Base-by-base conservation (phyloP, 2,113 vertebrate species). In the Lathamus discolor region DNA sequence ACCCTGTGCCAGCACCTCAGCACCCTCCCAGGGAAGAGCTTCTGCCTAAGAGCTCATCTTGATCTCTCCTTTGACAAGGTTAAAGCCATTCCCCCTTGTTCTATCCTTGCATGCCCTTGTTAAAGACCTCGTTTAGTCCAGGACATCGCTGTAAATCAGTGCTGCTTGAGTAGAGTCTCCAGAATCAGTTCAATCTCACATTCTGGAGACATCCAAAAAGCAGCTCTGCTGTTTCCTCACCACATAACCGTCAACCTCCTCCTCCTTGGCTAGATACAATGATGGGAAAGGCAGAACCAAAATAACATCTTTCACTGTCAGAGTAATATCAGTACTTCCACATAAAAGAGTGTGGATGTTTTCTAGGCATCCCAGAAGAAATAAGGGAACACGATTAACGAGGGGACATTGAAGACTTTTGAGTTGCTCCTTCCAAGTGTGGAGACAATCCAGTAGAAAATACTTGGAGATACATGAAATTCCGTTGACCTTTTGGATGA, bases 401-500 rank as follows among this genome's bases (percentile, higher is more conserved):
- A 86, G 17, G 1, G 2, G 51, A 9, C 25, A 5, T 14, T 10
- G 41, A 59, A 59, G 61, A 44, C 17, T 72, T 72, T 80, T 3
- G 35, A 54, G 57, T 84, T 82, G 18, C n/a, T 75, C 22, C 28
- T 82, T 89, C 7, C 25, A 54, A 29, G 3, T 18, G 6, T 55
- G 43, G 46, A 20, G 22, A 19, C 15, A 69, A 29, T 39, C 28
- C 62, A 72, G 48, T 37, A 91, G 66, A 43, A 91, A 72, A 37
- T 25, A 22, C 8, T 35, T 75, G n/a, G 19, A 13, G 59, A 20
- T 67, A n/a, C 4, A 6, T 77, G 81, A 41, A 72, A 17, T 22
- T 67, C 10, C 37, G 5, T 28, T 0, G 0, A 11, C 25, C 19
- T 91, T 52, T 25, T n/a, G 44, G 61, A 11, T 70, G 81, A 66